A percentile compares a stretch with the other conserved stretches of the same genome.
Evolutionary conservation across 53 echinoderm and acorn worm genomes (phyloP).

Genomic region (Luidia sarsii): DNA sequence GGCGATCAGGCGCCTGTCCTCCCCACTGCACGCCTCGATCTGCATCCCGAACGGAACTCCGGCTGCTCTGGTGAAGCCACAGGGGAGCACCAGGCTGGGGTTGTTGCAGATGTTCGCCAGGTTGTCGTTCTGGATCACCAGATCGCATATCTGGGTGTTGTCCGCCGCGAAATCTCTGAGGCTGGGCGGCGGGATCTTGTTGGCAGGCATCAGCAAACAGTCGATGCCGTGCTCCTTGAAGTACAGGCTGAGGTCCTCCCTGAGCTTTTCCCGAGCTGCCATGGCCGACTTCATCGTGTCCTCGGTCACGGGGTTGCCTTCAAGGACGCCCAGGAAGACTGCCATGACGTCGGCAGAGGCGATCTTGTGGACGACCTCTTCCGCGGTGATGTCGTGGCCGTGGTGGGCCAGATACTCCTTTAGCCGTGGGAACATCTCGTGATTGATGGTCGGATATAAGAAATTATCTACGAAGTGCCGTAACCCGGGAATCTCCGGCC

Average conservation of each 20-base stretch:
- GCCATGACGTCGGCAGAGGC: slow-evolving; percentile 16
- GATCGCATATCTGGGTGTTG: background rate
- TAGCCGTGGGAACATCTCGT: slow-evolving; percentile 12
- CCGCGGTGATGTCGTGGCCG: slow-evolving; percentile 1
- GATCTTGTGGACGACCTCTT: slow-evolving; percentile 29
- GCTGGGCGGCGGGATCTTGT: slow-evolving; percentile 9
- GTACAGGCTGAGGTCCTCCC: background rate
- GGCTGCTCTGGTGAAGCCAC: background rate
- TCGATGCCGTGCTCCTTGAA: slow-evolving; percentile 22
- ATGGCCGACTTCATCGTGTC: slow-evolving; percentile 4
- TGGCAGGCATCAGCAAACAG: slow-evolving; percentile 48
- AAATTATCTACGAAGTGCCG: slow-evolving; percentile 5
- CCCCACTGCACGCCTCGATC: slow-evolving; percentile 15
- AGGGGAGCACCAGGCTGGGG: slow-evolving; percentile 39
- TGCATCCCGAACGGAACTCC: slow-evolving; percentile 49
- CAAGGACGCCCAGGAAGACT: background rate
- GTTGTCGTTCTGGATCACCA: background rate
- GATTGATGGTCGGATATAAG: background rate
- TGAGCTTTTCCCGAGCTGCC: slow-evolving; percentile 10
- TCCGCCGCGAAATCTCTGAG: background rate
- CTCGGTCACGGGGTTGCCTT: background rate
- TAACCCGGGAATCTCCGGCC: slow-evolving; percentile 16
- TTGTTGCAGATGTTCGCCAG: slow-evolving; percentile 32
- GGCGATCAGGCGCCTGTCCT: slow-evolving; percentile 26
- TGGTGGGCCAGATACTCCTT: slow-evolving; percentile 24